phyloP scores from a whole-genome alignment of 2,888 invertebrate species.

The Agapetus fuscipes region DNA sequence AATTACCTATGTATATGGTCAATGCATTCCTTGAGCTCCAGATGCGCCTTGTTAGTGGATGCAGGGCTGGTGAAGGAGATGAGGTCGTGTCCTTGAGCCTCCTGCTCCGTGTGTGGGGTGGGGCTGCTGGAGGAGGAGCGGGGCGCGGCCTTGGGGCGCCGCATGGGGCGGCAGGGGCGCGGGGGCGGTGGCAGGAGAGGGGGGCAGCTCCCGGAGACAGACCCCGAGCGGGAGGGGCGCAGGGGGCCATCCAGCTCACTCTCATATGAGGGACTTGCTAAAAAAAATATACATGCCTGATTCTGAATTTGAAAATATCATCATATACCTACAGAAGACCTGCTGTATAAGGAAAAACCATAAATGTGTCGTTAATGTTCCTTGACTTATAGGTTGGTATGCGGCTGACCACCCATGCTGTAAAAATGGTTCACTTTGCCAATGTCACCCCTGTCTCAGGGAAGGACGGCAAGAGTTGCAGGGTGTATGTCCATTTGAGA shows the following conservation, averaged over 20 bases:
- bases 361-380: too few species aligned
- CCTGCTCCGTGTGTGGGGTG: slow-evolving; percentile 27
- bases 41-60: slow-evolving; percentile 39
- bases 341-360: too few species aligned
- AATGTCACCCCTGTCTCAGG: too few species aligned
- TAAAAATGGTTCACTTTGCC: too few species aligned
- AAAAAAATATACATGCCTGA: too few species aligned
- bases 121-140: slow-evolving; percentile 40
- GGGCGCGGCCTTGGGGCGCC: slow-evolving; percentile 11
- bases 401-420: too few species aligned
- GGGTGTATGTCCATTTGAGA: too few species aligned
- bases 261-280: slow-evolving; percentile 15
- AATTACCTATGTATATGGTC: slow-evolving; percentile 48
- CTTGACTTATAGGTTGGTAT: too few species aligned
- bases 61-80: slow-evolving; percentile 65
- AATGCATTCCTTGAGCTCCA: slow-evolving; percentile 51
- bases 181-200: slow-evolving; percentile 27
- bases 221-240: slow-evolving; percentile 20
- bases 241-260: slow-evolving; percentile 17
- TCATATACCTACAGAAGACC: too few species aligned
- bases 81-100: slow-evolving; percentile 45
- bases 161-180: slow-evolving; percentile 16
- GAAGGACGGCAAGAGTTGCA: too few species aligned
- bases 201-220: slow-evolving; percentile 36
- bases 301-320: too few species aligned